Conservation (phyloP, 2,888 invertebrate species). For the Tryphoninae sp. region DNA sequence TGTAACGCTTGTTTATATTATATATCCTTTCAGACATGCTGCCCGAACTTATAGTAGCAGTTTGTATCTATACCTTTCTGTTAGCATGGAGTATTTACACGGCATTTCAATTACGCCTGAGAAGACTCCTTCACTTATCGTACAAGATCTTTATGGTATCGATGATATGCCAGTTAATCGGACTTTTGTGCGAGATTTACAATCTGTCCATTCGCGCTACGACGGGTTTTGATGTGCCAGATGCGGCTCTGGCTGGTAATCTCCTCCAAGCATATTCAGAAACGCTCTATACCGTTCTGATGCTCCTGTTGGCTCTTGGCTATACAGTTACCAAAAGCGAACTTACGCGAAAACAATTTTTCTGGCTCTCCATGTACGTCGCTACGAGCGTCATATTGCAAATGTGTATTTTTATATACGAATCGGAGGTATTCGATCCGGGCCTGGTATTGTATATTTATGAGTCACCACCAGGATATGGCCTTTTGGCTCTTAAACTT, state of each 20-base stretch:
- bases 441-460: slow-evolving; percentile 94
- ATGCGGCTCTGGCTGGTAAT: slow-evolving; percentile 83
- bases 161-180: slow-evolving; percentile 86
- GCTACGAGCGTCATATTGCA: slow-evolving; percentile 89
- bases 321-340: slow-evolving; percentile 94
- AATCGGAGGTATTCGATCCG: slow-evolving; percentile 93
- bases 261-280: slow-evolving; percentile 88
- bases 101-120: slow-evolving; percentile 88
- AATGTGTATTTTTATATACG: slow-evolving; percentile 89
- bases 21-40: slow-evolving; percentile 87
- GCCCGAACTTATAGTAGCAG: slow-evolving; percentile 90
- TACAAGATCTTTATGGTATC: slow-evolving; percentile 93
- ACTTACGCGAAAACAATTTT: slow-evolving; percentile 87
- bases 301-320: slow-evolving; percentile 93
- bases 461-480: slow-evolving; percentile 95
- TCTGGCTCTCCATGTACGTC: slow-evolving; percentile 91
- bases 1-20: neutral
- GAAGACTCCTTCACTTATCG: slow-evolving; percentile 93
- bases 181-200: slow-evolving; percentile 87
- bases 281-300: slow-evolving; percentile 88
- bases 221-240: slow-evolving; percentile 86
- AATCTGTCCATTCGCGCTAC: slow-evolving; percentile 90
- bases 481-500: slow-evolving; percentile 88
- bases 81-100: slow-evolving; percentile 88
- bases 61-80: slow-evolving; percentile 88